A percentile compares a stretch with the other conserved stretches of the same genome.
Evolutionary conservation across 1,140 invertebrate genomes (phyloP).

Genomic region (Popillia japonica): DNA sequence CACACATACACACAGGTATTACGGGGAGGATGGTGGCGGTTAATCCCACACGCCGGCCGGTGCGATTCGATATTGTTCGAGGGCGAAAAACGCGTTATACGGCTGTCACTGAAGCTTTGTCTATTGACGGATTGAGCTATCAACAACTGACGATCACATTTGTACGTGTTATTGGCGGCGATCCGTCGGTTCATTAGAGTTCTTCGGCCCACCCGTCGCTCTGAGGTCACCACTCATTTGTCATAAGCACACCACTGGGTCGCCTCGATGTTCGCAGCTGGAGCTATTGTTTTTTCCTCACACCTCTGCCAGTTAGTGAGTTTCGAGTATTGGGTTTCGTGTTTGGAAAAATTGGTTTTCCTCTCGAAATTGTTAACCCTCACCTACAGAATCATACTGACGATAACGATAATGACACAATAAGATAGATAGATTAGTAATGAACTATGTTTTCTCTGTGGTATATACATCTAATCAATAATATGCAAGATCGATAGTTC

Average conservation of each 20-base stretch:
- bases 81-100: constrained; percentile 45
- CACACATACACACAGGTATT: not conserved
- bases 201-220: constrained; percentile 49
- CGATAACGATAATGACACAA: not conserved
- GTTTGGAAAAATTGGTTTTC: constrained; percentile 14
- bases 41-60: constrained; percentile 25
- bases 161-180: constrained; percentile 53
- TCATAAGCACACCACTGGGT: constrained; percentile 51
- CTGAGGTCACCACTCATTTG: constrained; percentile 55
- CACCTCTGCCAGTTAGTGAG: not conserved
- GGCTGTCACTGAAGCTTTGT: constrained; percentile 52
- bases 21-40: not conserved
- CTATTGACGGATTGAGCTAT: constrained; percentile 58
- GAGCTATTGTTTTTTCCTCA: constrained; percentile 42
- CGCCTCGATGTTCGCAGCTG: constrained; percentile 31
- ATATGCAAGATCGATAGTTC: too few relatives aligned
- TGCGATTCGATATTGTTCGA: constrained; percentile 50
- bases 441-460: too few relatives aligned
- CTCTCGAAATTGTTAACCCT: not conserved
- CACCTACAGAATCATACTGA: not conserved
- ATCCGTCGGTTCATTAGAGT: constrained; percentile 53
- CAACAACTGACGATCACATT: constrained; percentile 56
- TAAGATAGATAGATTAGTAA: not conserved
- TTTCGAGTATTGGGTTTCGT: constrained; percentile 22
- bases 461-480: too few relatives aligned